Percentiles rank a stretch among this genome's conserved stretches.
Evolutionary conservation across 2,113 vertebrate species (phyloP).

Genomic region (Benitochromis conjunctus): DNA sequence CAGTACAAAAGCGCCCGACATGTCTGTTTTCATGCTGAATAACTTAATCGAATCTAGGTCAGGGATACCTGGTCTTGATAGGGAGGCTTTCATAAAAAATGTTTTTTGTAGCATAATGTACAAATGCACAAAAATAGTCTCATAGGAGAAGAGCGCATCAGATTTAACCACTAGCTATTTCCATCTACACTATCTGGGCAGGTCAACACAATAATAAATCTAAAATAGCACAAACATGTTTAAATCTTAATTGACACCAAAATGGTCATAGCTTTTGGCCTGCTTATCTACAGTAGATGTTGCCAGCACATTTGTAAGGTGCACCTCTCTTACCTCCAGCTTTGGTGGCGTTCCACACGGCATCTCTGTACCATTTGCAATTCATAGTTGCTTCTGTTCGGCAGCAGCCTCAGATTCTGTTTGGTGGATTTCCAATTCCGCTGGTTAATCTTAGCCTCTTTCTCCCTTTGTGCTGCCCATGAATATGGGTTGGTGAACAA

Average conservation of each 20-base stretch:
- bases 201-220: background rate
- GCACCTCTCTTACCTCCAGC: background rate
- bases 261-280: background rate
- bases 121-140: background rate
- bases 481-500: slow-evolving; percentile 46
- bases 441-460: slow-evolving; percentile 36
- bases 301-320: slow-evolving; percentile 1
- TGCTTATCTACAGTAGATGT: background rate
- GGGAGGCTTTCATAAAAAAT: background rate
- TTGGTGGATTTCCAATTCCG: slow-evolving; percentile 42
- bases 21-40: background rate
- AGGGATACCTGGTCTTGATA: background rate
- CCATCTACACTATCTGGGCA: background rate
- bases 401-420: slow-evolving; percentile 14
- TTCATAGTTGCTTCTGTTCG: slow-evolving; percentile 10
- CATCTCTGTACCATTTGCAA: slow-evolving; percentile 7
- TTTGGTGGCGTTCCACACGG: slow-evolving; percentile 22
- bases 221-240: background rate
- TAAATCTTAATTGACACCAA: background rate
- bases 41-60: background rate
- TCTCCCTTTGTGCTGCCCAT: slow-evolving; percentile 33
- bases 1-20: background rate
- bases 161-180: background rate
- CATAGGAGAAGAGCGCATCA: background rate
- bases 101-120: background rate